A percentile compares a stretch with the other conserved stretches of the same genome.
These are phyloP conservation scores for Penaeus chinensis DNA, from an alignment of 1,140 invertebrate species.

Conservation along the genomic window DNA sequence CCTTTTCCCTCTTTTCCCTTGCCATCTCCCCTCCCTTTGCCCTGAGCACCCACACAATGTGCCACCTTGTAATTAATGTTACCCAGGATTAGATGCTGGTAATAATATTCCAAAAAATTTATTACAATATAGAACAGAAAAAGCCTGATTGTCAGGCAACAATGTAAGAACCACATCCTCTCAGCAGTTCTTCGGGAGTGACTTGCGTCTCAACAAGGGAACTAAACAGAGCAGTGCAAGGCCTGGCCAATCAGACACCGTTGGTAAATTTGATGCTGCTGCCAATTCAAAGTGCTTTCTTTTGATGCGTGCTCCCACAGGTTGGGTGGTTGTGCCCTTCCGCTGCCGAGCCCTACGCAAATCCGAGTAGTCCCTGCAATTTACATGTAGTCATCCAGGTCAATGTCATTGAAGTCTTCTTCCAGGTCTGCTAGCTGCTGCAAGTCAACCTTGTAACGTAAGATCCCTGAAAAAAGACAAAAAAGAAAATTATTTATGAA, in stretches of 20 bases:
- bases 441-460: conserved; percentile 63
- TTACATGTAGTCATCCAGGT: conserved; percentile 64
- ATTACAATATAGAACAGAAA: conserved; percentile 54
- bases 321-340: conserved; percentile 33
- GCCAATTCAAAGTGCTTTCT: conserved; percentile 18
- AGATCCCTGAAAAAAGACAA: conserved; percentile 50
- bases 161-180: conserved; percentile 47
- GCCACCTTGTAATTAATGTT: conserved; percentile 55
- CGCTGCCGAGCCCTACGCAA: conserved; percentile 27
- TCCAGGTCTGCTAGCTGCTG: conserved; percentile 62
- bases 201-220: conserved; percentile 44
- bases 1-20: conserved; percentile 28
- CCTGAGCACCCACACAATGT: conserved; percentile 57
- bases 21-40: conserved; percentile 35
- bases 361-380: conserved; percentile 28
- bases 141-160: conserved; percentile 63
- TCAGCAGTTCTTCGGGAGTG: conserved; percentile 35
- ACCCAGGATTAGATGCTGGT: conserved; percentile 56
- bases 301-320: neutral
- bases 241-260: conserved; percentile 31
- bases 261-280: conserved; percentile 1
- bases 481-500: neutral
- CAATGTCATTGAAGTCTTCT: conserved; percentile 63
- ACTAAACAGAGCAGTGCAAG: conserved; percentile 34
- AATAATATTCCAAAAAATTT: conserved; percentile 56